Conservation (phyloP, 2,888 invertebrate species). For the Lycophotia porphyrea region DNA sequence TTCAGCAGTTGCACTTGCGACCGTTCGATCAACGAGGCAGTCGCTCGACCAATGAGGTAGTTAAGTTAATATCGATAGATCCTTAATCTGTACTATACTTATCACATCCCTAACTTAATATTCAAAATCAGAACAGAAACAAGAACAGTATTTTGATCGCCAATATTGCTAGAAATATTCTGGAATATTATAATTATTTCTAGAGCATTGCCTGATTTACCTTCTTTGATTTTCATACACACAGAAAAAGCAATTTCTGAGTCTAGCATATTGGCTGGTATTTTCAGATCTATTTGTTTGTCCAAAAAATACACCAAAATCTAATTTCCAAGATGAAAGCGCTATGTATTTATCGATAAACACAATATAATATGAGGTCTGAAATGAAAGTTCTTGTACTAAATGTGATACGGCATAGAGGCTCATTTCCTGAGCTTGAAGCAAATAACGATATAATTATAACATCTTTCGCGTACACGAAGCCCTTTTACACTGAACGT, state of each 20-base stretch:
- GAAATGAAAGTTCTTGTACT: conserved; percentile 64
- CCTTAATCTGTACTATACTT: neutral
- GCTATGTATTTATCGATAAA: conserved; percentile 52
- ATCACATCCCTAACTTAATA: neutral
- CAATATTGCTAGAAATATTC: neutral
- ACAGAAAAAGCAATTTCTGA: conserved; percentile 15
- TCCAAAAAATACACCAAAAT: neutral
- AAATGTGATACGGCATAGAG: conserved; percentile 74
- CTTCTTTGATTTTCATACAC: neutral
- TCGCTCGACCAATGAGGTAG: too few species aligned
- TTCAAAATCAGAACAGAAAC: neutral
- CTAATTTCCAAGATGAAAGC: conserved; percentile 36
- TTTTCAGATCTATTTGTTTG: neutral
- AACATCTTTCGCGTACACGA: conserved; percentile 71
- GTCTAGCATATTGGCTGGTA: neutral
- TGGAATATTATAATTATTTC: neutral
- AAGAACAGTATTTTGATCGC: neutral
- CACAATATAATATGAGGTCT: conserved; percentile 60
- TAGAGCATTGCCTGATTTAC: neutral
- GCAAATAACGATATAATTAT: conserved; percentile 81
- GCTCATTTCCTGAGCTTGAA: conserved; percentile 74
- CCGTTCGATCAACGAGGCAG: too few species aligned
- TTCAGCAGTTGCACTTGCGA: too few species aligned
- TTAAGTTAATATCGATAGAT: neutral
- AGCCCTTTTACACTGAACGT: conserved; percentile 39